Evolutionary conservation across 2,888 invertebrate species (phyloP).

Genomic region (Ctenicera cuprea): DNA sequence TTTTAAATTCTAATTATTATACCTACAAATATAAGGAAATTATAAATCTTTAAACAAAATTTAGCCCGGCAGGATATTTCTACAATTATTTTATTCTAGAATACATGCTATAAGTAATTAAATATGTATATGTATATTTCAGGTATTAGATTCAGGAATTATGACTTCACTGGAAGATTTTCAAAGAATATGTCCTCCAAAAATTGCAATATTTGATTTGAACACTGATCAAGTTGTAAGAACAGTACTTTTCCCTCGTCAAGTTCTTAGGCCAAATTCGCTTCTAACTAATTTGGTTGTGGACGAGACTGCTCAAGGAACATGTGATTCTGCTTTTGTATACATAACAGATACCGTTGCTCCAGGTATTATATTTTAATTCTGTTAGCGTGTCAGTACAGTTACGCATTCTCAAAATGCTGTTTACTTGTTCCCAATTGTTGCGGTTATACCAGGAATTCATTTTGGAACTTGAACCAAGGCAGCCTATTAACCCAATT

Average conservation of each 20-base stretch:
- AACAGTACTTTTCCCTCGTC: constrained; percentile 84
- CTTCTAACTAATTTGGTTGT: constrained; percentile 87
- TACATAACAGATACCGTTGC: constrained; percentile 90
- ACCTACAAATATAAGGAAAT: too few species aligned
- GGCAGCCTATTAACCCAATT: too few species aligned
- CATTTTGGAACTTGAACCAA: too few species aligned
- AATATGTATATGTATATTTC: too few species aligned
- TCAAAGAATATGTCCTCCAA: constrained; percentile 83
- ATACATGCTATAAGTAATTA: background rate
- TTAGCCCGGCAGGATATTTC: too few species aligned
- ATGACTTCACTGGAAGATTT: constrained; percentile 83
- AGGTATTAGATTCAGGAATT: constrained; percentile 88
- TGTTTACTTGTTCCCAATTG: background rate
- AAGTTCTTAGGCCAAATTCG: constrained; percentile 83
- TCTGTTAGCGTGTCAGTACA: background rate
- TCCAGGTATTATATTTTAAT: constrained; percentile 76
- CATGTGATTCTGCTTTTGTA: constrained; percentile 85
- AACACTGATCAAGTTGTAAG: constrained; percentile 82
- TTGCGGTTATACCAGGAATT: background rate
- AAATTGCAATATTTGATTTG: constrained; percentile 87
- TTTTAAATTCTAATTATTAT: too few species aligned
- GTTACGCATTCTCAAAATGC: background rate
- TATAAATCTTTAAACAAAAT: too few species aligned
- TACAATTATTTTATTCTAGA: too few species aligned
- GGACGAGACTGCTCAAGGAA: constrained; percentile 81